phyloP scores from a whole-genome alignment of 2,113 vertebrate species.

The Saccopteryx leptura region DNA sequence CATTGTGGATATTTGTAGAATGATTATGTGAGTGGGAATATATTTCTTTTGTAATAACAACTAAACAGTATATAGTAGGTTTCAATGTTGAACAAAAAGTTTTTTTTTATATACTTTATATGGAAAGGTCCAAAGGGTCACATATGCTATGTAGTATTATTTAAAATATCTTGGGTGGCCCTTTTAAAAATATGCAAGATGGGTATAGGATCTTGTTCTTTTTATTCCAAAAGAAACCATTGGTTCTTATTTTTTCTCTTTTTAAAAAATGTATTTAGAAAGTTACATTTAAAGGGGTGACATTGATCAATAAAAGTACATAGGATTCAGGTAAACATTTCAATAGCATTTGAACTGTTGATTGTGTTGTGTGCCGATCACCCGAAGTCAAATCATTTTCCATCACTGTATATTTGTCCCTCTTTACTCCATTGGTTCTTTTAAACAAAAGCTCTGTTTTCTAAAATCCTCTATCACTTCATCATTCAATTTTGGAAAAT shows the following conservation, averaged over 20 bases:
- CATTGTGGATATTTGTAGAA: neutral
- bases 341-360: no score
- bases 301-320: no score
- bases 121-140: neutral
- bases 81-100: neutral
- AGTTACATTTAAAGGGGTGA: no score
- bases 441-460: constrained; percentile 39
- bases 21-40: neutral
- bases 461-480: neutral
- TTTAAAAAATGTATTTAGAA: no score
- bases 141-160: neutral
- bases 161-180: neutral
- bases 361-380: no score
- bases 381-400: no score
- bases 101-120: neutral
- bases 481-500: constrained; percentile 17
- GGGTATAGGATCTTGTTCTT: neutral
- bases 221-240: neutral
- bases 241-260: neutral
- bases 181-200: neutral
- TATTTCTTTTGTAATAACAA: neutral
- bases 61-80: neutral
- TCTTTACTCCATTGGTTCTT: neutral
- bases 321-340: no score
- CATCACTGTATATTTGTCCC: no score